phyloP scores from a whole-genome alignment of 1,140 invertebrate genomes.

The Ceratina calcarata region DNA sequence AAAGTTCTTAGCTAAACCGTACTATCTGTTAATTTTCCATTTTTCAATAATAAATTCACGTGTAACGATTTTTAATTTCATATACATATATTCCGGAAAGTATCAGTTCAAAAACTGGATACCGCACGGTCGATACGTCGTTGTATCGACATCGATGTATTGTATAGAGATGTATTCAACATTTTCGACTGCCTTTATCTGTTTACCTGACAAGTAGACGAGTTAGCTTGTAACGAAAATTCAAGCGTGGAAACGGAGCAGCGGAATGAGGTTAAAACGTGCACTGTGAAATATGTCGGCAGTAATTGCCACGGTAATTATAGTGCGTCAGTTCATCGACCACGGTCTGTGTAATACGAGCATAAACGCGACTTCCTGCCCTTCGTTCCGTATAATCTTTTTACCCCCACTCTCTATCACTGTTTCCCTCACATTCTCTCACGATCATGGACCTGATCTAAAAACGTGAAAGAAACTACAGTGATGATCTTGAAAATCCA shows the following conservation, averaged over 20 bases:
- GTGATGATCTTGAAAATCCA: neutral
- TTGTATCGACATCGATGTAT: too few species aligned
- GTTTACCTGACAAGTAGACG: constrained; percentile 24
- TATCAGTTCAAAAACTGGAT: too few species aligned
- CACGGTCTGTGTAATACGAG: constrained; percentile 59
- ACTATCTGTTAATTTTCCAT: too few species aligned
- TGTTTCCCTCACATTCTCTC: neutral
- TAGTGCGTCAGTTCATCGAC: constrained; percentile 55
- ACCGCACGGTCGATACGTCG: too few species aligned
- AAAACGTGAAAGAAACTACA: neutral
- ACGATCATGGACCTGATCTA: neutral
- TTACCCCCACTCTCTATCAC: too few species aligned
- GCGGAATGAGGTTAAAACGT: constrained; percentile 39
- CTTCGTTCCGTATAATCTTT: constrained; percentile 10
- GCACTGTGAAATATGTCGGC: constrained; percentile 61
- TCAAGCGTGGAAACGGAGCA: constrained; percentile 38
- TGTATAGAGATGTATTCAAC: neutral
- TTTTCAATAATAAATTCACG: too few species aligned
- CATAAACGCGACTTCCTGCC: constrained; percentile 54
- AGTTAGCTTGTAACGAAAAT: constrained; percentile 46
- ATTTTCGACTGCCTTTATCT: constrained; percentile 45
- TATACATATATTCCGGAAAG: too few species aligned
- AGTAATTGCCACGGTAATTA: constrained; percentile 66
- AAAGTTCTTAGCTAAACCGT: too few species aligned
- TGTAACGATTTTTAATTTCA: neutral